Evolutionary conservation across 30 jellyfish, hydroid and myxozoan genomes (phyloP), one percentile per base, ranked within the genome.

Genomic region (Aurelia aurita complex sp. Pacific): DNA sequence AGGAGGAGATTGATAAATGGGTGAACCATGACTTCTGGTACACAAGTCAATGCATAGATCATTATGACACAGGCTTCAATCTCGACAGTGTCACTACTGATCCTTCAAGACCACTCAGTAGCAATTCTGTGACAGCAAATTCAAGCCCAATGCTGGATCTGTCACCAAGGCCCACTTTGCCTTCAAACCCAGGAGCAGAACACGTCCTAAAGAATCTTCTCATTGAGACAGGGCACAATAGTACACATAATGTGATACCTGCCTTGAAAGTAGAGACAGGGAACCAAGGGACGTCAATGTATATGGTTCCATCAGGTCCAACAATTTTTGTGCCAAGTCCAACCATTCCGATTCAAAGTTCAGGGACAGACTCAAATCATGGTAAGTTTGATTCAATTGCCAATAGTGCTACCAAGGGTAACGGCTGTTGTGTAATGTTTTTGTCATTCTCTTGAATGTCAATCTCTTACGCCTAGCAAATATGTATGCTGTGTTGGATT

Each of bases 1-100:
- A 82, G 46, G 82, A 79, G 29, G 87, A 86, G 36, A 86, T 86
- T 38, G 87, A 86, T 83, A 73, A 76, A 33, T 86, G 87, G 89
- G 87, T 86, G 35, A 76, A 77, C 59, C 95, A 86, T 67, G 89
- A 76, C 67, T 73, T 63, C 57, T 86, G 95, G 95, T 86, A 86
- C 42, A 59, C 82, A 18, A 76, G 52, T 32, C 89, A 86, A 23
- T 86, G 89, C 73, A 86, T 86, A 14, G 89, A 67, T 69, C 95
- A 86, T 61, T 86, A 86, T 69, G 95, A 86, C 60, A 42, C 82
- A 33, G 83, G 60, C 57, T 10, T 82, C 5, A 12, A 79, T 4
- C 17, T 82, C 52, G 69, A 72, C 5, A 69, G 38, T 57, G 85
- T 15, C 10, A 35, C 85, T 33, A 69, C 29, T 53, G 40, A 18